Conservation (phyloP, 2,113 vertebrate genomes). For the Grantiella picta region DNA sequence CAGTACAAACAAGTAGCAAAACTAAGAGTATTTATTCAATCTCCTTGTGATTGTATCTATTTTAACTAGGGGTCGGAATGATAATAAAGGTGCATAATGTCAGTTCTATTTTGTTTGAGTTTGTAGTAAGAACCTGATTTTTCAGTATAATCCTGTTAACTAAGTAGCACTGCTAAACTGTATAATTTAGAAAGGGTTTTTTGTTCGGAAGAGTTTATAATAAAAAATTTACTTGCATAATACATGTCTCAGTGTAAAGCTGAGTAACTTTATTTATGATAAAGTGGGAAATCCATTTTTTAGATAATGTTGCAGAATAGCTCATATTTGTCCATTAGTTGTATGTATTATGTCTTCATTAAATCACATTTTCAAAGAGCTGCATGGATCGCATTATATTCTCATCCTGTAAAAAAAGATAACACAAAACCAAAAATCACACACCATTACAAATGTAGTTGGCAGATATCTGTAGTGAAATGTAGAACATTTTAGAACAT, state of each 20-base stretch:
- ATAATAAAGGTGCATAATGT: constrained; percentile 19
- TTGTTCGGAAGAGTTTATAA: constrained; percentile 28
- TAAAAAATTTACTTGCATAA: constrained; percentile 77
- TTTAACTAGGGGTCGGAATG: constrained; percentile 23
- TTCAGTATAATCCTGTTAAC: constrained; percentile 3
- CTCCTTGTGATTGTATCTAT: neutral
- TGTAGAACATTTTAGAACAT: neutral
- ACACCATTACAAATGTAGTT: neutral
- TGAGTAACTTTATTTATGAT: constrained; percentile 76
- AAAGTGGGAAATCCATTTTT: constrained; percentile 70
- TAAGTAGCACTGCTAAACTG: constrained; percentile 23
- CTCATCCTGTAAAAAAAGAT: constrained; percentile 85
- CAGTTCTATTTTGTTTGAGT: constrained; percentile 12
- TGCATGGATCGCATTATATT: constrained; percentile 99
- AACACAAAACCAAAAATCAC: neutral
- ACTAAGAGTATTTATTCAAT: constrained; percentile 40
- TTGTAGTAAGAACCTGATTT: constrained; percentile 24
- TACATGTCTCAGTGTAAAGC: constrained; percentile 74
- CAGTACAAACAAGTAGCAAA: constrained; percentile 55
- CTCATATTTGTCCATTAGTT: constrained; percentile 53
- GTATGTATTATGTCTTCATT: constrained; percentile 66
- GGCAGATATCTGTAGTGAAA: neutral
- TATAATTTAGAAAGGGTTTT: constrained; percentile 36
- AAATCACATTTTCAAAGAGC: constrained; percentile 98
- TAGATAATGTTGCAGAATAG: constrained; percentile 58